phyloP scores from a whole-genome alignment of 2,113 vertebrate species.

The Mola mola region DNA sequence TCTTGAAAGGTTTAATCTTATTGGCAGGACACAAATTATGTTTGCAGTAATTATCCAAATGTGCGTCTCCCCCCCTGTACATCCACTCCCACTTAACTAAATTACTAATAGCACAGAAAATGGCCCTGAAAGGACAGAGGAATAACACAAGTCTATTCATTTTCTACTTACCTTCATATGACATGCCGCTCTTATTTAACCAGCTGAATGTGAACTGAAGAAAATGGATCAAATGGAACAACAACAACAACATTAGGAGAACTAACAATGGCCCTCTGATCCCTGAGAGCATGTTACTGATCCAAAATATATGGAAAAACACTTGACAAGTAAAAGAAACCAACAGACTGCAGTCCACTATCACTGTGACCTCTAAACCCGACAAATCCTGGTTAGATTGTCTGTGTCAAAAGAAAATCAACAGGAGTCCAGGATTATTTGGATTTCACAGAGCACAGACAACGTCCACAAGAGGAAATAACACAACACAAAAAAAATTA shows the following conservation, averaged over 20 bases:
- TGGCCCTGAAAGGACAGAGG: neutral
- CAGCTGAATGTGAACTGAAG: no score
- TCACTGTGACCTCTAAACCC: no score
- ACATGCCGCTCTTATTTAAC: neutral
- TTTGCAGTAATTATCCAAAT: constrained; percentile 62
- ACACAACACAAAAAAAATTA: no score
- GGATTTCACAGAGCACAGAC: no score
- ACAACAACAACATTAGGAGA: neutral
- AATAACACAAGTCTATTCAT: constrained; percentile 2
- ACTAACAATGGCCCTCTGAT: neutral
- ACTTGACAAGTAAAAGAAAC: no score
- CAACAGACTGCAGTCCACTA: no score
- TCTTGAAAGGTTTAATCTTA: constrained; percentile 52
- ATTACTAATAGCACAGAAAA: constrained; percentile 32
- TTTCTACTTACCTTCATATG: neutral
- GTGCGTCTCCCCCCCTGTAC: constrained; percentile 34
- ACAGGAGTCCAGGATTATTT: no score
- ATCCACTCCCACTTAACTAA: constrained; percentile 33
- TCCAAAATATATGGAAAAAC: neutral
- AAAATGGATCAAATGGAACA: no score
- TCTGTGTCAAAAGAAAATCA: no score
- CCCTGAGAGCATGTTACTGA: neutral
- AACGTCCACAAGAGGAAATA: no score
- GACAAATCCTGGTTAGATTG: no score
- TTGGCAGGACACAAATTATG: constrained; percentile 37